Conservation (phyloP, 2,888 invertebrate species). For the Caenorhabditis doughertyi region DNA sequence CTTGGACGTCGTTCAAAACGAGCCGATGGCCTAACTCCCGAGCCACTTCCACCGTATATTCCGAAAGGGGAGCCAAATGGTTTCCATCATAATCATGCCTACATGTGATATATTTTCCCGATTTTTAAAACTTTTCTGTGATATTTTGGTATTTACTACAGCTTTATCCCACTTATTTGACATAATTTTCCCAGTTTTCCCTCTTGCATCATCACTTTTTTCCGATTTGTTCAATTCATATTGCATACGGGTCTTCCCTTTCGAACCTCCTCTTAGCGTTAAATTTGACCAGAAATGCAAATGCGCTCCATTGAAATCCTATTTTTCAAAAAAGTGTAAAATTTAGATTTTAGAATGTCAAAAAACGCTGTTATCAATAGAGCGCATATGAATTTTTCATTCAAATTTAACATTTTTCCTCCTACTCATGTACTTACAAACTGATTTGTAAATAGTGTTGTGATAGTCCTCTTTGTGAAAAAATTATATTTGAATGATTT, state of each 20-base stretch:
- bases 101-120: constrained; percentile 38
- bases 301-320: too few species aligned
- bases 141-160: neutral
- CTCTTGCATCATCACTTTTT: constrained; percentile 51
- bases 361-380: neutral
- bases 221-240: constrained; percentile 47
- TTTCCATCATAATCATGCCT: constrained; percentile 43
- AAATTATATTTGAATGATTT: too few species aligned
- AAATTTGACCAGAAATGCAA: neutral
- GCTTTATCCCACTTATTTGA: constrained; percentile 11
- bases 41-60: constrained; percentile 58
- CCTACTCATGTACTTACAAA: constrained; percentile 21
- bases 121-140: constrained; percentile 2
- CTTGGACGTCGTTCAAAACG: constrained; percentile 51
- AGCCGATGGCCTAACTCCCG: constrained; percentile 42
- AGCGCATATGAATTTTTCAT: neutral
- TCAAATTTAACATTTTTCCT: too few species aligned
- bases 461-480: too few species aligned
- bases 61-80: constrained; percentile 59
- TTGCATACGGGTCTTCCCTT: constrained; percentile 4
- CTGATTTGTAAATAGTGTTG: constrained; percentile 24
- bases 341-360: neutral
- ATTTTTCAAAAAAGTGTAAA: neutral
- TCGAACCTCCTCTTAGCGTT: neutral
- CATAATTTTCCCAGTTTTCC: constrained; percentile 17